These are phyloP conservation scores for Archilochus colubris DNA, from an alignment of 2,113 vertebrate genomes.

Conservation along the genomic window DNA sequence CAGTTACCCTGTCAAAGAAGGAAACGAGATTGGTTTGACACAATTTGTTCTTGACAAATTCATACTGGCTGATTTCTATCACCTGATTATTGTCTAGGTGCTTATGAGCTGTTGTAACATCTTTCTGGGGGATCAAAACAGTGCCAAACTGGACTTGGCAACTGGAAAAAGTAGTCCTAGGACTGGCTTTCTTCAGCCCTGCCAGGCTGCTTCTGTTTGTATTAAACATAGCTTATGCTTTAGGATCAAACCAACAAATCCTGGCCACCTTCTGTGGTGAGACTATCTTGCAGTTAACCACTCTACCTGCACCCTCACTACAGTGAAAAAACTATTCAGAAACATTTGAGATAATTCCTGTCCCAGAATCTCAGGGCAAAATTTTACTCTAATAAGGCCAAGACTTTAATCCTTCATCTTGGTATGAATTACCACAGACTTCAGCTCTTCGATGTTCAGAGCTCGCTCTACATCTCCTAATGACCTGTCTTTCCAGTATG, in stretches of 20 bases:
- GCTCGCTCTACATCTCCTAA: background rate
- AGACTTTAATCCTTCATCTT: background rate
- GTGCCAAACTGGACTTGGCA: constrained; percentile 8
- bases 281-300: background rate
- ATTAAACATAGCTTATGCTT: background rate
- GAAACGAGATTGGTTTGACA: constrained; percentile 55
- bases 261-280: background rate
- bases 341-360: background rate
- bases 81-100: constrained; percentile 62
- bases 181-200: background rate
- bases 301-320: background rate
- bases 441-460: background rate
- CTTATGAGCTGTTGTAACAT: constrained; percentile 24
- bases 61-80: constrained; percentile 55
- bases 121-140: background rate
- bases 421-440: background rate
- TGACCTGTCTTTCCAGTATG: fast-evolving
- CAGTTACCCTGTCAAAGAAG: constrained; percentile 43
- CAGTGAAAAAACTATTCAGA: background rate
- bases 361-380: background rate
- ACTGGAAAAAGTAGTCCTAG: background rate
- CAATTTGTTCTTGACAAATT: constrained; percentile 54
- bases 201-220: background rate
- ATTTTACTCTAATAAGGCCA: background rate
- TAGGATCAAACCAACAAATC: background rate